Percentiles rank a stretch among this genome's conserved stretches.
phyloP scores from a whole-genome alignment of 1,140 invertebrate genomes.

The Heterodera schachtii region DNA sequence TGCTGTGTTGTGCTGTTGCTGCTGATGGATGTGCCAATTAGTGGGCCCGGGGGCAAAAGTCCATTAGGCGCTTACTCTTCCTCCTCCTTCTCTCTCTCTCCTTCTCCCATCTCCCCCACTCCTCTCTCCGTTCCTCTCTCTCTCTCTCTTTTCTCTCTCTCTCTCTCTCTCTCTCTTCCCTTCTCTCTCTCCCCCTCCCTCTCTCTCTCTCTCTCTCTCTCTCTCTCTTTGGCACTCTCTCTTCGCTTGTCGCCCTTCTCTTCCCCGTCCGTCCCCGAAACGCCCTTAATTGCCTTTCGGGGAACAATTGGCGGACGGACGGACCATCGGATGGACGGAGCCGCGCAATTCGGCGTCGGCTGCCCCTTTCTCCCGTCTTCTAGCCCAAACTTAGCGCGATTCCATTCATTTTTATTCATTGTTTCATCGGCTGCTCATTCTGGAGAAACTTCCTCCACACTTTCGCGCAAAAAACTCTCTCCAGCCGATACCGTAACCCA shows the following conservation, averaged over 20 bases:
- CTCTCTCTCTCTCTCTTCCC: too few relatives aligned
- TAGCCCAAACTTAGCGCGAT: background rate
- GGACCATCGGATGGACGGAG: background rate
- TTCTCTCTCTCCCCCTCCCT: too few relatives aligned
- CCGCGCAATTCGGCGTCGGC: too few relatives aligned
- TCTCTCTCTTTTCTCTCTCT: too few relatives aligned
- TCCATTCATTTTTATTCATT: background rate
- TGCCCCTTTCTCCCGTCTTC: background rate
- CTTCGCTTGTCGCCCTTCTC: too few relatives aligned
- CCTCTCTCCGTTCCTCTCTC: too few relatives aligned
- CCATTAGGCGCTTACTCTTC: background rate
- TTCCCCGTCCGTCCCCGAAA: background rate
- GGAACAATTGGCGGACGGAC: background rate
- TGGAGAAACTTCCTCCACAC: background rate
- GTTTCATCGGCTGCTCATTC: background rate
- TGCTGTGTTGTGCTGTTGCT: background rate
- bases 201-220: too few relatives aligned
- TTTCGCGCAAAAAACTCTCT: background rate
- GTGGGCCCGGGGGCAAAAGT: background rate
- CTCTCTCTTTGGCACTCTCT: too few relatives aligned
- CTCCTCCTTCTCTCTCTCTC: too few relatives aligned
- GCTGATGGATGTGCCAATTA: background rate
- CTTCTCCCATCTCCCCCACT: too few relatives aligned
- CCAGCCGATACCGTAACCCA: background rate
- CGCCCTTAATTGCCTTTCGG: background rate